Evolutionary conservation across 2,888 invertebrate genomes (phyloP), one percentile per base, ranked within the genome.

Genomic region (Crematogaster levior): DNA sequence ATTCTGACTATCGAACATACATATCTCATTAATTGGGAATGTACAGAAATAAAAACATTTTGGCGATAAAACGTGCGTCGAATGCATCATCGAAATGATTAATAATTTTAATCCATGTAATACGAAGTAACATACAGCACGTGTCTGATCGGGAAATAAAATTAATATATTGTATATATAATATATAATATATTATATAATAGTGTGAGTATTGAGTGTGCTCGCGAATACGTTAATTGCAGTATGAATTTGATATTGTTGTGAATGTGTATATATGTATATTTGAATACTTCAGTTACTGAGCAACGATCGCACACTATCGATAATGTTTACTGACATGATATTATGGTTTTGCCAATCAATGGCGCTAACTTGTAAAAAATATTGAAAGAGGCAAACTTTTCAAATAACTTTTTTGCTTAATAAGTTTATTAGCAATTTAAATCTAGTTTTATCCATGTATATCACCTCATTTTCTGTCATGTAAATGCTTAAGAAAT

Each of bases 221-320:
- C 12, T 9, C 3, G 3, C 15, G 15, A 68, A 68, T 34, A 48
- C 30, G 77, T 86, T 83, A 86, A 86, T 86, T 79, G 79, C n/a
- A 43, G 12, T 30, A 58, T 43, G 48, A 66, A 73, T 27, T 58
- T 70, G 70, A 53, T 82, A 27, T 79, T 58, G 40, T 37, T 63
- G 27, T 21, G 0, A 37, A 27, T 18, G 12, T 1, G 18, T 7
- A 40, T n/a, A n/a, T n/a, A n/a, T n/a, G n/a, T 27, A 40, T n/a
- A 37, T 53, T 40, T 40, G n/a, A 72, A 40, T 53, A 5, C 34
- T 53, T 70, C 12, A 21, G 9, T 34, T 3, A 34, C 9, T 15
- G 7, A 34, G 9, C 18, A 65, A 51, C 7, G 7, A 15, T 21
- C 21, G 10, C n/a, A n/a, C n/a, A n/a, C n/a, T n/a, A n/a, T n/a